Evolutionary conservation across 2,888 invertebrate species (phyloP), one percentile per base, ranked within the genome.

Genomic region (Sympetrum striolatum): DNA sequence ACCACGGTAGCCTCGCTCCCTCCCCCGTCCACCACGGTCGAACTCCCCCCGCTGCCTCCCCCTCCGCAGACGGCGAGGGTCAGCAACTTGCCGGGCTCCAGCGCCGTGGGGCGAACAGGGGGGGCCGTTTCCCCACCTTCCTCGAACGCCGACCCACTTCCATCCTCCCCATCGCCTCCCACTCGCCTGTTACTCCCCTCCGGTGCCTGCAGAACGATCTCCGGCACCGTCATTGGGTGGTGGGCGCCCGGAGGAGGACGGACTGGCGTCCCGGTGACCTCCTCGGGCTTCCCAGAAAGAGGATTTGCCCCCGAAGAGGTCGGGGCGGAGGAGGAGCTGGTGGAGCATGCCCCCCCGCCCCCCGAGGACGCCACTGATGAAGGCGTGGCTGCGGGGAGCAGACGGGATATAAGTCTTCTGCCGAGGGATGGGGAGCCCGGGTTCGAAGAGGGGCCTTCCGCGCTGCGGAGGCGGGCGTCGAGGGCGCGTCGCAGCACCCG

Each of bases 201-300:
- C 93, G 92, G 91, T 92, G 92, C 92, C 94, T 94, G 93, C 94
- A 92, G 91, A 94, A 94, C 94, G 94, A 94, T 94, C 93, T 92
- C 93, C 94, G 93, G 93, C 93, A 93, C 94, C 93, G 86, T 18
- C 64, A 86, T 22, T 4, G 31, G 81, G 81, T 48, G 81, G 81
- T 82, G 48, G 25, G 53, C 12, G 10, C 44, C 44, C 10, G 44
- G 44, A 4, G 6, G 81, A 12, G 44, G 81, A 35, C 22, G 81
- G 25, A 18, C 48, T 5, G n/a, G 14, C 48, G 53, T 31, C 31
- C 25, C 15, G 91, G 90, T 91, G 91, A 90, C n/a, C 86, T 91
- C 90, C 81, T 37, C 81, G 39, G 39, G 81, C 10, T 18, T 37
- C 18, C 81, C 81, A 31, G 81, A 22, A 44, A 12, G 35, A 37